Evolutionary conservation across 2,888 invertebrate species (phyloP).

Genomic region (Lamellibrachia satsuma): DNA sequence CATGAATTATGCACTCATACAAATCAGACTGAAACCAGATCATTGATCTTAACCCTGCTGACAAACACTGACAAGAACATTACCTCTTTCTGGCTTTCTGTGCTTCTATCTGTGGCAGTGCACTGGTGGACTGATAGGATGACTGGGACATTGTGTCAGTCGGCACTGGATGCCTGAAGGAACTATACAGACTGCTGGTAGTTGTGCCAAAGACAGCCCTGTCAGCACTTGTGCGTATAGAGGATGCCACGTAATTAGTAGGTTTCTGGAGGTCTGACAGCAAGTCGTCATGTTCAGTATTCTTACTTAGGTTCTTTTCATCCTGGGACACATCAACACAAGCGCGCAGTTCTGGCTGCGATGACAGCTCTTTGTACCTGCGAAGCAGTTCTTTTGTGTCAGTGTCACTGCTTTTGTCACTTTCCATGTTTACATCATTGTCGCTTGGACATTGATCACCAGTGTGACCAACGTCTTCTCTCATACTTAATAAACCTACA

Average conservation of each 20-base stretch:
- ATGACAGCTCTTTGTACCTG: neutral
- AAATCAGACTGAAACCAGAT: no score
- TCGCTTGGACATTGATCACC: neutral
- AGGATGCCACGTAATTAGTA: neutral
- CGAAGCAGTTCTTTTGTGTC: neutral
- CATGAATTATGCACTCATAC: no score
- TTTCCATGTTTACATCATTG: neutral
- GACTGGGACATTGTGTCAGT: neutral
- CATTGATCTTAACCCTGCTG: no score
- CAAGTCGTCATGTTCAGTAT: neutral
- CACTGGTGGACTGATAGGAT: neutral
- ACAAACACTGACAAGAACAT: neutral
- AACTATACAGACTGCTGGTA: neutral
- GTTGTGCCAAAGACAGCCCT: neutral
- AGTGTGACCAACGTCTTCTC: neutral
- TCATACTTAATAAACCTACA: neutral
- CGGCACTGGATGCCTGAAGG: neutral
- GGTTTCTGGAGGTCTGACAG: neutral
- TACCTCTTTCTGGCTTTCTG: neutral
- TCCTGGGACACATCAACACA: neutral
- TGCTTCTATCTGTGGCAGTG: neutral
- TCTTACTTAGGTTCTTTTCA: neutral
- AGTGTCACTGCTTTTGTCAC: slow-evolving; percentile 7
- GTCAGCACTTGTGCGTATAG: neutral
- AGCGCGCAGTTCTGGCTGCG: neutral